Base-by-base conservation (phyloP, 2,113 vertebrate genomes). In the Pterophyllum scalare region DNA sequence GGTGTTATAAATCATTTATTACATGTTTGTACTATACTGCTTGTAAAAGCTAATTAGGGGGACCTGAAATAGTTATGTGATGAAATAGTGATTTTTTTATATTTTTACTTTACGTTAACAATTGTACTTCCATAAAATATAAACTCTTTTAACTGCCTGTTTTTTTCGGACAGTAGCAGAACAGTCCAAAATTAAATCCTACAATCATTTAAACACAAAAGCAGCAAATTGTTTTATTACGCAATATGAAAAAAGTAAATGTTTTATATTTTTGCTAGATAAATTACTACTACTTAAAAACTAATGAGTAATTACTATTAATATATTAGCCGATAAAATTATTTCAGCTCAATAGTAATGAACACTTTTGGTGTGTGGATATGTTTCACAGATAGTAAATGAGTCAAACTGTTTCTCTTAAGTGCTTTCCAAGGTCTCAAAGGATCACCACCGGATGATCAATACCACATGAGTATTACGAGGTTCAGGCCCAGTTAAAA, bases 391-490 rank as follows among this genome's bases (percentile, higher is more conserved):
- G 59, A 79, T 65, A 59, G 72, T 78, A 38, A 78, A 81, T 82
- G 81, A 84, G 38, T 57, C 19, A n/a, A 80, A 78, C 72, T 43
- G 57, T 86, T 76, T 67, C 59, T 88, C 78, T 84, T 65, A 89
- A 93, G 92, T 72, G 67, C 67, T 72, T 54, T 54, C 67, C 67
- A 72, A 54, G 67, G 67, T 72, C 67, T 26, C 67, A 72, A 75
- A 88, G 86, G 79, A 91, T 83, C 82, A 89, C 91, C 91, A 87
- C 82, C 65, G 58, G 43, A 77, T 83, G 88, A 95, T 95, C 89
- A 94, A 94, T 93, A 94, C 87, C 83, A 85, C 84, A 59, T 70
- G 90, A 93, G 82, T 72, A 52, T 33, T 77, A 84, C 46, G 75
- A 90, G 80, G 40, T 90, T 78, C 85, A 43, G 81, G 65, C 58